Conservation (phyloP, 2,797 vertebrate genomes). For the Leptodactylus fallax region DNA sequence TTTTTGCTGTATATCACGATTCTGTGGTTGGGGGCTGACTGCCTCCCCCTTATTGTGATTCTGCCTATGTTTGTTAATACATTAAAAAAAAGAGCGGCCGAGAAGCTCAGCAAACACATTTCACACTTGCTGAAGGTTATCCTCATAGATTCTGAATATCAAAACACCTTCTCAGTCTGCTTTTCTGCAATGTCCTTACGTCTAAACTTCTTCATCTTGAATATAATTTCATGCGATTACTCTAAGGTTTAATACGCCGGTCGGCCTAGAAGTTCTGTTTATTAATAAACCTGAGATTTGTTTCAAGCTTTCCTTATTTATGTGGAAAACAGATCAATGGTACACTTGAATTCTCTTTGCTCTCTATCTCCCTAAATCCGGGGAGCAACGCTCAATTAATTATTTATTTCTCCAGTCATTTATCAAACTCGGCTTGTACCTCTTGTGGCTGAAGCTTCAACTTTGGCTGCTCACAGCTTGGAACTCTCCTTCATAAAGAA, state of each 20-base stretch:
- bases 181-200: background rate
- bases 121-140: no score
- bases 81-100: no score
- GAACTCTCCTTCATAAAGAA: background rate
- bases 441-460: conserved; percentile 22
- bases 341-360: conserved; percentile 43
- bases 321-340: conserved; percentile 30
- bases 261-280: background rate
- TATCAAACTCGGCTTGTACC: conserved; percentile 3
- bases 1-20: no score
- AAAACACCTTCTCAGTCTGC: background rate
- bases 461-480: conserved; percentile 16
- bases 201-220: background rate
- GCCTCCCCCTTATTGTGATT: no score
- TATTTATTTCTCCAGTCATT: conserved; percentile 41
- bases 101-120: no score
- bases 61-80: no score
- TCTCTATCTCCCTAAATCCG: conserved; percentile 21
- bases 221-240: background rate
- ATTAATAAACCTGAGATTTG: conserved; percentile 1
- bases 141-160: background rate
- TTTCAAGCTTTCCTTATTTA: conserved; percentile 44
- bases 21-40: no score
- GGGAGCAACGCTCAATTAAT: conserved; percentile 21
- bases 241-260: background rate